phyloP scores from a whole-genome alignment of 1,140 invertebrate species.

The Aphelinus atriplicis region DNA sequence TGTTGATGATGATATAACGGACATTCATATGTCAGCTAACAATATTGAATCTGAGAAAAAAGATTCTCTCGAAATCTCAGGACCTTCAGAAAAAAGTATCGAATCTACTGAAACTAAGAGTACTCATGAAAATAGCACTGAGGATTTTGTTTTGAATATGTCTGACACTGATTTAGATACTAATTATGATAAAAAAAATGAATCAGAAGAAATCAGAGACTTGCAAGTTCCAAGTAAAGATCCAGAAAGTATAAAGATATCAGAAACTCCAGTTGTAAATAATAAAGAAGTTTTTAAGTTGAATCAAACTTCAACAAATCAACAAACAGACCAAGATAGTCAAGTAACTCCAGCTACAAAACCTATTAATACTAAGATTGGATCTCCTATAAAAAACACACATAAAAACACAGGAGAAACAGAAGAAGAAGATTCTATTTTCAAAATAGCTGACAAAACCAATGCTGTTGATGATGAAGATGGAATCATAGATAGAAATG shows the following conservation, averaged over 20 bases:
- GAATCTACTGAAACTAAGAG: not conserved
- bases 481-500: slow-evolving; percentile 18
- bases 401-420: not conserved
- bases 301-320: not conserved
- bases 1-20: slow-evolving; percentile 11
- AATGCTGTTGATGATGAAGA: slow-evolving; percentile 1
- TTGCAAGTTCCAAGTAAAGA: not conserved
- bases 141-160: slow-evolving; percentile 34
- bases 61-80: too few relatives aligned
- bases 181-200: not conserved
- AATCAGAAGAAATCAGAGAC: not conserved
- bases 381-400: too few relatives aligned
- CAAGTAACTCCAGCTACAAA: too few relatives aligned
- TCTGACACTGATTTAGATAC: slow-evolving; percentile 19
- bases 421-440: slow-evolving; percentile 2
- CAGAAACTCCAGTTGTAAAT: slow-evolving; percentile 27
- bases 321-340: too few relatives aligned
- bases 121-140: slow-evolving; percentile 5
- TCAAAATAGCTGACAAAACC: not conserved
- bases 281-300: slow-evolving; percentile 37
- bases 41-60: not conserved
- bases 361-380: too few relatives aligned
- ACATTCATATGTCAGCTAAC: not conserved
- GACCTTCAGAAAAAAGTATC: not conserved
- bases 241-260: slow-evolving; percentile 24